Conservation (phyloP, 2,113 vertebrate genomes). For the Muntiacus reevesi region DNA sequence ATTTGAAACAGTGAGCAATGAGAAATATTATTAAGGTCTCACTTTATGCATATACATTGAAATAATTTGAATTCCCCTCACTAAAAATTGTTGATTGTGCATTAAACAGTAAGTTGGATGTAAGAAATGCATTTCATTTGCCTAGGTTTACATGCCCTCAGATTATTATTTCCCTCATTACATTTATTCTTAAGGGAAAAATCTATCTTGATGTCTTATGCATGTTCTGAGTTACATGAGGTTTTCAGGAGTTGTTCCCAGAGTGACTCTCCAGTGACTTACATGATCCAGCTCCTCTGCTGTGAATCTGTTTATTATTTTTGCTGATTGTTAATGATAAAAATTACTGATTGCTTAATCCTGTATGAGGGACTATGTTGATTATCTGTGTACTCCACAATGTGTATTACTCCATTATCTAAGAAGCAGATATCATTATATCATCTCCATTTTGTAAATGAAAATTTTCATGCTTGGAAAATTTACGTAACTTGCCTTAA, state of each 20-base stretch:
- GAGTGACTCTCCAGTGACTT: not conserved
- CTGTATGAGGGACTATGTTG: not conserved
- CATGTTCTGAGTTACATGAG: not conserved
- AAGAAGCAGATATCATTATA: not conserved
- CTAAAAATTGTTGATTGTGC: not conserved
- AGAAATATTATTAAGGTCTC: conserved; percentile 6
- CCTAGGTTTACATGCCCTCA: not conserved
- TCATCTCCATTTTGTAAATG: not conserved
- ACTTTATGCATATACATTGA: not conserved
- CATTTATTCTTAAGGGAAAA: not conserved
- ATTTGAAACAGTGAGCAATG: not conserved
- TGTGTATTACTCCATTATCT: not conserved
- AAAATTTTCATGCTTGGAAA: not conserved
- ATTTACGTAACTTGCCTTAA: not conserved
- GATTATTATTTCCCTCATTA: not conserved
- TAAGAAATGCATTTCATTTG: not conserved
- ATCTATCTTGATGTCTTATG: not conserved
- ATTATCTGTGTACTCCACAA: not conserved
- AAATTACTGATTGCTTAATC: not conserved
- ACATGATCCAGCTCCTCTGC: not conserved
- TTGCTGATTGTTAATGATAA: not conserved
- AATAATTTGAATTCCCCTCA: not conserved
- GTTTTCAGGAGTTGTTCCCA: conserved; percentile 13
- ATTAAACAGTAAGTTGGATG: conserved; percentile 5
- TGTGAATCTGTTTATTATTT: not conserved